Conservation (phyloP, 92 coral and sea anemone genomes). For the Phenganax marumi region DNA sequence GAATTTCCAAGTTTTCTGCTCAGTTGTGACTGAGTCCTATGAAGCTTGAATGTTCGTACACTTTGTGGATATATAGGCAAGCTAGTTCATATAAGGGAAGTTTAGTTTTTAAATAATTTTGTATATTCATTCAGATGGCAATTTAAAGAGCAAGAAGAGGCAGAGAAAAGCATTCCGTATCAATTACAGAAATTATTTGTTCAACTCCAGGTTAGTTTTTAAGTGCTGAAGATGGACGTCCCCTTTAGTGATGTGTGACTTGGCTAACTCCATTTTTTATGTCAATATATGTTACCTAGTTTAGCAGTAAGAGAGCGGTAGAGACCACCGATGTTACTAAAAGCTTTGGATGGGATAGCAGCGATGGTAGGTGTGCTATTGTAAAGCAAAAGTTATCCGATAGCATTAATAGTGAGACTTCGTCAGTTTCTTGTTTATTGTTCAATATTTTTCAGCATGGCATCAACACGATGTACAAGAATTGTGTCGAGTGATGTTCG, state of each 20-base stretch:
- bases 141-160: slow-evolving; percentile 72
- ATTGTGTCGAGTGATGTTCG: slow-evolving; percentile 94
- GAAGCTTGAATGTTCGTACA: not conserved
- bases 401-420: not conserved
- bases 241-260: not conserved
- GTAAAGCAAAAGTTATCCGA: not conserved
- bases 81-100: not conserved
- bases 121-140: slow-evolving; percentile 68
- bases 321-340: slow-evolving; percentile 98
- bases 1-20: not conserved
- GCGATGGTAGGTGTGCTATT: slow-evolving; percentile 63
- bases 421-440: not conserved
- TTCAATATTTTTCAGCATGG: slow-evolving; percentile 70
- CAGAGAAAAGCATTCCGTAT: slow-evolving; percentile 83
- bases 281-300: slow-evolving; percentile 46
- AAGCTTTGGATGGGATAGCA: slow-evolving; percentile 99
- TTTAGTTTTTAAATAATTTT: no score
- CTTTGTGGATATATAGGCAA: not conserved
- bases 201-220: slow-evolving; percentile 71
- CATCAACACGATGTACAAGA: slow-evolving; percentile 98
- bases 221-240: not conserved
- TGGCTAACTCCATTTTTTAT: not conserved
- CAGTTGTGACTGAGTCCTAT: no score
- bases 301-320: slow-evolving; percentile 85
- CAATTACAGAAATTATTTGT: slow-evolving; percentile 87